Base-by-base conservation (phyloP, 2,797 vertebrate species). In the Bucorvus abyssinicus region DNA sequence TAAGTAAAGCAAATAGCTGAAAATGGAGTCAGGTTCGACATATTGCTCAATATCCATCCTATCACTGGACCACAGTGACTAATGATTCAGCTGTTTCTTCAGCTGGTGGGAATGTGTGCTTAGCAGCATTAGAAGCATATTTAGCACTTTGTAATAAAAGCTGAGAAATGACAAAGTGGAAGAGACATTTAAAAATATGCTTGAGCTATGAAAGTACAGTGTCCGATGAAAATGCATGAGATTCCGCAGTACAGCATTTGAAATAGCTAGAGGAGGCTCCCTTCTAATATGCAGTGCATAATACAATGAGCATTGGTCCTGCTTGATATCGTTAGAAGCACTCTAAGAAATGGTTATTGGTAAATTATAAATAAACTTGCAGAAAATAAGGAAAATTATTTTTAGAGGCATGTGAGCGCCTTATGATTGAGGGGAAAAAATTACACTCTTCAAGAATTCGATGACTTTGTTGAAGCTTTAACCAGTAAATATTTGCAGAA, bases 1-100 rank as follows among this genome's bases (percentile, higher is more conserved):
- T 68, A 94, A 93, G 22, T 13, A 60, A 84, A 93, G 85, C 77
- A 95, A 95, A 96, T 81, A 95, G 67, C 77, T 93, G 36, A 84
- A 94, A 95, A 91, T 38, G 53, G 53, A 56, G 55, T 55, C 4
- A 47, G 82, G 40, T 40, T 44, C 42, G 55, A 59, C 60, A 84
- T 52, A 80, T 80, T 84, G 24, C 59, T 27, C n/a, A 94, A 93
- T 81, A 91, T 45, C 60, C 57, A 73, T 85, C 38, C 84, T 86
- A 52, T 79, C 36, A 91, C 61, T 80, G 88, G 89, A 83, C 16
- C n/a, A 59, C 24, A 47, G 71, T 92, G 91, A 71, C 50, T 85
- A 74, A 65, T 91, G 95, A 83, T 76, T 77, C 89, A 95, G 71
- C 89, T 32, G 36, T 49, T 76, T 53, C 78, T 78, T 91, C 93